Conservation (phyloP, 2,888 invertebrate genomes). For the Cynaeus angustus region DNA sequence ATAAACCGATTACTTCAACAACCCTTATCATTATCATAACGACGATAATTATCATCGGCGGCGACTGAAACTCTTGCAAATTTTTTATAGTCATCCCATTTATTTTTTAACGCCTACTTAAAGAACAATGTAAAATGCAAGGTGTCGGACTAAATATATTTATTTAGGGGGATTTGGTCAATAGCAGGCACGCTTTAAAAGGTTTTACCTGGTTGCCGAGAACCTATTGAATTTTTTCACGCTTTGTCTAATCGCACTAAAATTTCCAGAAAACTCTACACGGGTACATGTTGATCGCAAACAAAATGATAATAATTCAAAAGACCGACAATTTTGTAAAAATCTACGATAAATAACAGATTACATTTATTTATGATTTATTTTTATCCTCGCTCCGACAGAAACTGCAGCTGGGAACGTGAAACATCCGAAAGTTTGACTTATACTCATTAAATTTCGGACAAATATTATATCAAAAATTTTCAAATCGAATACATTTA, state of each 20-base stretch:
- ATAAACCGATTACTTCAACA: slow-evolving; percentile 27
- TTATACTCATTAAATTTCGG: too few species aligned
- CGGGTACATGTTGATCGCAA: neutral
- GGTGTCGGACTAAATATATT: slow-evolving; percentile 46
- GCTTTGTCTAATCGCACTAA: slow-evolving; percentile 36
- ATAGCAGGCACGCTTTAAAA: slow-evolving; percentile 36
- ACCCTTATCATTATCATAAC: slow-evolving; percentile 38
- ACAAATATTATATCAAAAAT: too few species aligned
- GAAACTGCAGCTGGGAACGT: too few species aligned
- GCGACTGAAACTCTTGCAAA: slow-evolving; percentile 17
- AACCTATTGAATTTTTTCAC: slow-evolving; percentile 44
- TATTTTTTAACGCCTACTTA: slow-evolving; percentile 35
- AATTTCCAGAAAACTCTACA: neutral
- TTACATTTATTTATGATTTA: too few species aligned
- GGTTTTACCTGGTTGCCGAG: slow-evolving; percentile 39
- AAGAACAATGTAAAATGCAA: slow-evolving; percentile 44
- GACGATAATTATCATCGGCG: slow-evolving; percentile 23
- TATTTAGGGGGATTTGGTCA: slow-evolving; percentile 46
- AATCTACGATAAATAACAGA: neutral
- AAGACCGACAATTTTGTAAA: neutral
- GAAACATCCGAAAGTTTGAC: too few species aligned
- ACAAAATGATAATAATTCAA: neutral
- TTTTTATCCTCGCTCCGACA: too few species aligned
- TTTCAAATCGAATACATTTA: too few species aligned
- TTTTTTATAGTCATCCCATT: slow-evolving; percentile 21